phyloP scores from a whole-genome alignment of 2,113 vertebrate species.

The Marcusenius ussheri region DNA sequence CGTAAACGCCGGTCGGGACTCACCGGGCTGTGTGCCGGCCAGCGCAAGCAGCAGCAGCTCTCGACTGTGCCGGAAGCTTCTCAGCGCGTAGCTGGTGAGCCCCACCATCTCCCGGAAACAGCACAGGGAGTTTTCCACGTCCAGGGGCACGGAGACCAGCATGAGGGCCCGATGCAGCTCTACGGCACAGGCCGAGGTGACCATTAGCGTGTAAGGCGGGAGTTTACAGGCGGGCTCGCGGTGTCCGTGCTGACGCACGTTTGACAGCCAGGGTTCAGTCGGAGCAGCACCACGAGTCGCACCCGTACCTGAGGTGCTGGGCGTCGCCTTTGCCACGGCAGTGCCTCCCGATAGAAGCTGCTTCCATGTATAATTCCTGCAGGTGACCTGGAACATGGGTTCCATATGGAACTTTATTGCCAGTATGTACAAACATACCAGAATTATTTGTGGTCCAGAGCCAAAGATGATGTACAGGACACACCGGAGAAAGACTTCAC shows the following conservation, averaged over 20 bases:
- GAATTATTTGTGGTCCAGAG: background rate
- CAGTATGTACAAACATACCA: background rate
- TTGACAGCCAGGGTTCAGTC: background rate
- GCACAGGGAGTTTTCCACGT: conserved; percentile 71
- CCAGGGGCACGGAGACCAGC: conserved; percentile 73
- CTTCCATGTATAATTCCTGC: conserved; percentile 67
- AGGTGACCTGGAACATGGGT: conserved; percentile 63
- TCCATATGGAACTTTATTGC: background rate
- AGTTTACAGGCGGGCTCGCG: background rate
- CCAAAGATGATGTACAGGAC: background rate
- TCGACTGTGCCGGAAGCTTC: conserved; percentile 72
- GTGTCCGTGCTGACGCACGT: background rate
- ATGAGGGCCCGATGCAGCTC: conserved; percentile 53
- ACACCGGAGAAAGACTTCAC: background rate
- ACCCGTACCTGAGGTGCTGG: background rate
- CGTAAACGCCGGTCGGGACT: conserved; percentile 32
- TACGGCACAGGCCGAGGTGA: conserved; percentile 40
- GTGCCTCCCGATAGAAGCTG: conserved; percentile 48
- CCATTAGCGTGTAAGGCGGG: background rate
- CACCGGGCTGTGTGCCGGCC: conserved; percentile 71
- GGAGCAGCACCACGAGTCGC: background rate
- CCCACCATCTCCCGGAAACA: conserved; percentile 72
- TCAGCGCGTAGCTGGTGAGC: conserved; percentile 60
- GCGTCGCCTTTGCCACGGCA: background rate
- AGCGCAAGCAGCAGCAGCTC: conserved; percentile 72